These are phyloP conservation scores for Lycorma delicatula DNA, from an alignment of 1,140 invertebrate genomes.

Conservation along the genomic window DNA sequence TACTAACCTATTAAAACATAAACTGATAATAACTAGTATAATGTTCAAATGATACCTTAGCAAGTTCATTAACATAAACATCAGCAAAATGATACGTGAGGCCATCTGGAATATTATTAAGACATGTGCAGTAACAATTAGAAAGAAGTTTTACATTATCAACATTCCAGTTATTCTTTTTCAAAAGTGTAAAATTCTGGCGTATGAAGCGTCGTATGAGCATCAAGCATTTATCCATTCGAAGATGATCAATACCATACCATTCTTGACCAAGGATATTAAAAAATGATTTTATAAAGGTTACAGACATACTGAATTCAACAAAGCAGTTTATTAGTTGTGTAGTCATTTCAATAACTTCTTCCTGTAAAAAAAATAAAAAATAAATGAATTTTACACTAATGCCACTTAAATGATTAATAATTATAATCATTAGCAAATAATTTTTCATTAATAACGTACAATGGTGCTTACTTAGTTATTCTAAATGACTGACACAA, in stretches of 20 bases:
- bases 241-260: not conserved
- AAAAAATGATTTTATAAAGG: not conserved
- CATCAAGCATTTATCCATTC: slow-evolving; percentile 1
- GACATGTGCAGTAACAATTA: not conserved
- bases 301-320: not conserved
- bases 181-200: not conserved
- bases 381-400: too few relatives aligned
- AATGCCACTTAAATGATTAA: too few relatives aligned
- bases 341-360: not conserved
- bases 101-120: not conserved
- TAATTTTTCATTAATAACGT: too few relatives aligned
- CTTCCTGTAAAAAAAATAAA: not conserved
- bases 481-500: too few relatives aligned
- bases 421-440: too few relatives aligned
- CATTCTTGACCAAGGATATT: not conserved
- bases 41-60: too few relatives aligned
- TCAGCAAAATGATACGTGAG: not conserved
- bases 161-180: not conserved
- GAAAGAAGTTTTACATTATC: not conserved
- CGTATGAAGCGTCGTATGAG: not conserved
- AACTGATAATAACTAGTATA: too few relatives aligned
- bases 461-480: too few relatives aligned
- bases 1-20: too few relatives aligned
- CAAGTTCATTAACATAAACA: not conserved
- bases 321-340: not conserved